Conservation (phyloP, 2,888 invertebrate species). For the Mythimna vitellina region DNA sequence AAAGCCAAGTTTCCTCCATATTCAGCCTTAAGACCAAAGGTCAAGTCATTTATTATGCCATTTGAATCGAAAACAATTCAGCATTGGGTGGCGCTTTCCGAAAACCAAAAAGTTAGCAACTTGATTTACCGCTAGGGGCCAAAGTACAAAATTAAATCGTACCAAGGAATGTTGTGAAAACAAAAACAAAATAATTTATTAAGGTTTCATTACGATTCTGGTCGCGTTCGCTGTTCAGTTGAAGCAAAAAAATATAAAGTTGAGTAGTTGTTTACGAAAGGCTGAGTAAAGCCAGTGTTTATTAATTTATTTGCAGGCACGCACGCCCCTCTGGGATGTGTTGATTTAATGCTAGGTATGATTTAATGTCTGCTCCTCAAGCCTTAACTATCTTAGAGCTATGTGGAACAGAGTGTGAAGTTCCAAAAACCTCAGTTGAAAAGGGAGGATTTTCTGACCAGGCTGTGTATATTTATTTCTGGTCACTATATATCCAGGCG, state of each 20-base stretch:
- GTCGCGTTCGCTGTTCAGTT: constrained; percentile 34
- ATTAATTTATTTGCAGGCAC: constrained; percentile 50
- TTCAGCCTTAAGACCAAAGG: constrained; percentile 49
- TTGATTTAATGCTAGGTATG: constrained; percentile 40
- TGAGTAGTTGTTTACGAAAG: constrained; percentile 57
- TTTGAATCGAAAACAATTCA: constrained; percentile 56
- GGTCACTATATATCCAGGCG: no score
- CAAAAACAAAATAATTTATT: constrained; percentile 67
- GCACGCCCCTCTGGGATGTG: constrained; percentile 22
- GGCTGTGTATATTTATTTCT: no score
- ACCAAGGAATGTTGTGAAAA: constrained; percentile 62
- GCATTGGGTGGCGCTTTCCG: constrained; percentile 33
- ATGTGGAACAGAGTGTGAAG: no score
- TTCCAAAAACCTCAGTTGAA: no score
- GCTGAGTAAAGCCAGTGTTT: constrained; percentile 19
- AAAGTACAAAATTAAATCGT: constrained; percentile 67
- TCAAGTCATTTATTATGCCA: constrained; percentile 54
- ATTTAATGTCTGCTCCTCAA: constrained; percentile 13
- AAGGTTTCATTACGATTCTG: constrained; percentile 59
- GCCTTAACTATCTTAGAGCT: no score
- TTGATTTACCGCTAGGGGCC: constrained; percentile 63
- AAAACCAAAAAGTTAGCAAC: constrained; percentile 56
- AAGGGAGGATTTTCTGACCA: no score
- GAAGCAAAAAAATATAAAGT: constrained; percentile 38
- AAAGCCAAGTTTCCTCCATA: constrained; percentile 43